phyloP scores from a whole-genome alignment of 2,113 vertebrate genomes.

The Nycticryphes semicollaris region DNA sequence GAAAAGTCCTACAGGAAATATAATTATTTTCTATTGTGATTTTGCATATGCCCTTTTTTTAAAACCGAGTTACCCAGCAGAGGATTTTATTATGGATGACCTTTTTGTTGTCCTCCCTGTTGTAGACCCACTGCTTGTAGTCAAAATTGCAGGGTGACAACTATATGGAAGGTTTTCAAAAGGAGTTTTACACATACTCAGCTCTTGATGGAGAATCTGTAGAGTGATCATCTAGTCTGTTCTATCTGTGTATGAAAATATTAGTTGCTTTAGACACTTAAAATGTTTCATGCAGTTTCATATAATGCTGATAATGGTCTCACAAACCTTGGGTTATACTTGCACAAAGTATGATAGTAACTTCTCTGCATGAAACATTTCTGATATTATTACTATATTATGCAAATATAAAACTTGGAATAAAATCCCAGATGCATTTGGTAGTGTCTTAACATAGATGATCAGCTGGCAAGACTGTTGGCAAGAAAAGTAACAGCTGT shows the following conservation, averaged over 20 bases:
- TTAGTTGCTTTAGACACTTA: background rate
- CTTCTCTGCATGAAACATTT: background rate
- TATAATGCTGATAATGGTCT: background rate
- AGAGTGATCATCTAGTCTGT: background rate
- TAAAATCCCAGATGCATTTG: background rate
- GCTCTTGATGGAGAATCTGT: conserved; percentile 26
- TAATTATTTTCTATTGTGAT: background rate
- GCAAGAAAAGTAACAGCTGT: background rate
- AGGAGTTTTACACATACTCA: conserved; percentile 21
- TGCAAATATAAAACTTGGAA: background rate
- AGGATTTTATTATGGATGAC: conserved; percentile 41
- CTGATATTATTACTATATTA: background rate
- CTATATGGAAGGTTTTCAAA: conserved; percentile 38
- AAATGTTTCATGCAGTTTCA: background rate
- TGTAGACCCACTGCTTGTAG: conserved; percentile 1
- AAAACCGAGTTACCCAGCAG: background rate
- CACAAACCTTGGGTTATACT: background rate
- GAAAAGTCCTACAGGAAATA: background rate
- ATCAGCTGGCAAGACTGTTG: background rate
- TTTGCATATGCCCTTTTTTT: conserved; percentile 23
- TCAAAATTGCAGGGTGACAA: conserved; percentile 21
- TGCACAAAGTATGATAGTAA: background rate
- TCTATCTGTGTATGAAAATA: background rate
- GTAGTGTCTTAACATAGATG: background rate
- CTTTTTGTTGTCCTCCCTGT: conserved; percentile 30